Evolutionary conservation across 2,888 invertebrate genomes (phyloP).

Genomic region (Tiliacea aurago): DNA sequence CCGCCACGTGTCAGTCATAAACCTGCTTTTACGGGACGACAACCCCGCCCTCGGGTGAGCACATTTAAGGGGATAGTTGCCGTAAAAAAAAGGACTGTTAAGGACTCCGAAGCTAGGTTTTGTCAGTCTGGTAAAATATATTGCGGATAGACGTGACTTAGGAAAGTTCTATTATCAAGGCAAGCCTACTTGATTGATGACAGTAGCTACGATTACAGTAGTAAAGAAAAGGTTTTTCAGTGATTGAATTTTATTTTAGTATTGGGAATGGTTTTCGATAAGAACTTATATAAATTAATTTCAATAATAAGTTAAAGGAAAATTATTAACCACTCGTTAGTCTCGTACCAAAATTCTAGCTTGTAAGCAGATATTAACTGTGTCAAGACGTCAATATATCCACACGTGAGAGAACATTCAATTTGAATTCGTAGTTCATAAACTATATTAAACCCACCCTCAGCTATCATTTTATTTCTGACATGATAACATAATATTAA

Average conservation of each 20-base stretch:
- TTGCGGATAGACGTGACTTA: conserved; percentile 64
- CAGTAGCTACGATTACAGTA: conserved; percentile 26
- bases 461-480: conserved; percentile 74
- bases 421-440: conserved; percentile 71
- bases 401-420: conserved; percentile 36
- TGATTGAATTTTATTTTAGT: conserved; percentile 38
- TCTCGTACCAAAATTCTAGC: background rate
- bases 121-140: conserved; percentile 73
- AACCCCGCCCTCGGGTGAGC: conserved; percentile 76
- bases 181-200: conserved; percentile 63
- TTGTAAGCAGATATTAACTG: conserved; percentile 1
- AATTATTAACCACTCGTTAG: background rate
- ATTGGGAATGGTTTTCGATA: background rate
- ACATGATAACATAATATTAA: conserved; percentile 86
- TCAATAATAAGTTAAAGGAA: background rate
- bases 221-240: conserved; percentile 20
- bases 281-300: background rate
- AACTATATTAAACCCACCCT: conserved; percentile 73
- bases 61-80: conserved; percentile 71
- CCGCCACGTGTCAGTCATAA: conserved; percentile 88
- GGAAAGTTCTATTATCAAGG: conserved; percentile 54
- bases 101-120: conserved; percentile 78
- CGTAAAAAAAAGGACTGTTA: conserved; percentile 81
- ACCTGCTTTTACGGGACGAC: conserved; percentile 84
- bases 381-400: conserved; percentile 27